Base-by-base conservation (phyloP, 1,140 invertebrate species). In the Zaprionus tsacasi region DNA sequence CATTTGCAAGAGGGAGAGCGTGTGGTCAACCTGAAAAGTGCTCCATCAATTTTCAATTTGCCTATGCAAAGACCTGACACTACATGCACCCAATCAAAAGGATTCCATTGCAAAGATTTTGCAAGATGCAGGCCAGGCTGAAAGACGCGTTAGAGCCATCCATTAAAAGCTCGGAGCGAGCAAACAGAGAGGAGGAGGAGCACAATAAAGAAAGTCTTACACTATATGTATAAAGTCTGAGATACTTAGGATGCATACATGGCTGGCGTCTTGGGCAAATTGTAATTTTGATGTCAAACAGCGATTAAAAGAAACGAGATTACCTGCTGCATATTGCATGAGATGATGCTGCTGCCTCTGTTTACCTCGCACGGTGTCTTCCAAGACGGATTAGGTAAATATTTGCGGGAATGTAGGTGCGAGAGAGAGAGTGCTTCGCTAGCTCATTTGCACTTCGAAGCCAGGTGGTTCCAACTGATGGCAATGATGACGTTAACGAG, bases 211-310 rank as follows among this genome's bases (percentile, higher is more conserved):
- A n/a, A n/a, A n/a, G n/a, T n/a, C n/a, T n/a, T n/a, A n/a, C n/a
- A n/a, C n/a, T n/a, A n/a, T n/a, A n/a, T n/a, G n/a, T n/a, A n/a
- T n/a, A n/a, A n/a, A n/a, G n/a, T n/a, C n/a, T n/a, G n/a, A n/a
- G n/a, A n/a, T n/a, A n/a, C n/a, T n/a, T n/a, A n/a, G n/a, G n/a
- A n/a, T n/a, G n/a, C n/a, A n/a, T n/a, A n/a, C n/a, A n/a, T n/a
- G n/a, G n/a, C n/a, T n/a, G n/a, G 81, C 83, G 71, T 88, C 83
- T 88, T 88, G 81, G 81, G 85, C 81, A 86, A 83, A 85, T 81
- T 88, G 65, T 88, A 91, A 91, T 91, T 91, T 85, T 91, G 90
- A 91, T 91, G 90, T 81, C 83, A 91, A 91, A 91, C 90, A 91
- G 81, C 85, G 90, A 91, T 91, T 91, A 91, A 91, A 91, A 88